These are phyloP conservation scores for Drosophila buzzatii DNA, from an alignment of 2,888 invertebrate genomes.

Conservation along the genomic window DNA sequence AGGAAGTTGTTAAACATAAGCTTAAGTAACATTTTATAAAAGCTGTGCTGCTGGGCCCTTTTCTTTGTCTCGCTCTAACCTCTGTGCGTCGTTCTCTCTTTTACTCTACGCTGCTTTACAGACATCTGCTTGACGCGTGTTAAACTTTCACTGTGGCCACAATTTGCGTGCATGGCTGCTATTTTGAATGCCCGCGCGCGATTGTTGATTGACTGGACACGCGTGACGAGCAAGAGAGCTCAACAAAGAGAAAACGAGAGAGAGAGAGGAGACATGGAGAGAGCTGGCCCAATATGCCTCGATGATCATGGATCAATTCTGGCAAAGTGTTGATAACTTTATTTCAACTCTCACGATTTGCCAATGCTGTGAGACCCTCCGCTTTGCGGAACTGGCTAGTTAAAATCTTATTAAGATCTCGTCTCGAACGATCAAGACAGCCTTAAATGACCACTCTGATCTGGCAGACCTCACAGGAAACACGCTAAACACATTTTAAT, in stretches of 20 bases:
- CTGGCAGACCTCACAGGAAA: slow-evolving; percentile 64
- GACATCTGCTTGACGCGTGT: slow-evolving; percentile 50
- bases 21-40: background rate
- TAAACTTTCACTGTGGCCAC: slow-evolving; percentile 52
- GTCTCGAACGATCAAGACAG: background rate
- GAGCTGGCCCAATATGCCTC: slow-evolving; percentile 21
- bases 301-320: slow-evolving; percentile 35
- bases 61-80: background rate
- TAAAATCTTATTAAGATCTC: slow-evolving; percentile 53
- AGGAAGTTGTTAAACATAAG: slow-evolving; percentile 2
- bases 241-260: background rate
- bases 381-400: slow-evolving; percentile 58
- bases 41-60: background rate
- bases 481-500: slow-evolving; percentile 77
- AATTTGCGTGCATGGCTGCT: slow-evolving; percentile 69
- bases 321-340: slow-evolving; percentile 74
- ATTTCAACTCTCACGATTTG: slow-evolving; percentile 39
- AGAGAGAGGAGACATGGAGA: background rate
- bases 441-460: background rate
- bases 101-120: background rate
- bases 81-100: background rate
- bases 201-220: slow-evolving; percentile 66
- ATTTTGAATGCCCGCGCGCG: slow-evolving; percentile 62
- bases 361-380: background rate
- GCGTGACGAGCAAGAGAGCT: slow-evolving; percentile 44